A percentile compares a stretch with the other conserved stretches of the same genome.
These are phyloP conservation scores for Galeruca laticollis DNA, from an alignment of 2,888 invertebrate species.

Conservation along the genomic window DNA sequence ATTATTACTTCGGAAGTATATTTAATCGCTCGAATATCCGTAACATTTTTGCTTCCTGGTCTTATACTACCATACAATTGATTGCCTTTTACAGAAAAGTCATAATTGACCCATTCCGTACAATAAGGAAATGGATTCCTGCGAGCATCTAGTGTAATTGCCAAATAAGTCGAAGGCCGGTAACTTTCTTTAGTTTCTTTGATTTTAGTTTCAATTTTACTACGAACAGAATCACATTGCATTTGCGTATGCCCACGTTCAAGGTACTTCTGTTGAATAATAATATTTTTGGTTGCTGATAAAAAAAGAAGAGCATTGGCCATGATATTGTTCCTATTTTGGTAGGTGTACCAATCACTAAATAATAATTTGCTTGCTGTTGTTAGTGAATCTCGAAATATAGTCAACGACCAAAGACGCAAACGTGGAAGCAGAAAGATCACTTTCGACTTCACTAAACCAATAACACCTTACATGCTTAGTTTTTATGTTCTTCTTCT, in stretches of 20 bases:
- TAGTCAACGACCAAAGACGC: constrained; percentile 17
- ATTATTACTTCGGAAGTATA: too few species aligned
- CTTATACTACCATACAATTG: not conserved
- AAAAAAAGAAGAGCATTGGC: not conserved
- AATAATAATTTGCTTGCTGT: constrained; percentile 21
- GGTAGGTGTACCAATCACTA: not conserved
- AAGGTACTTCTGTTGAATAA: too few species aligned
- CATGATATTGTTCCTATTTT: not conserved
- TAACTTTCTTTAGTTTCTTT: constrained; percentile 16
- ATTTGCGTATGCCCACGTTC: too few species aligned
- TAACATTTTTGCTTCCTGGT: too few species aligned
- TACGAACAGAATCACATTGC: too few species aligned
- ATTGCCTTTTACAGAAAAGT: not conserved
- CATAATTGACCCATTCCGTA: constrained; percentile 14
- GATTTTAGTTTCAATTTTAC: constrained; percentile 11
- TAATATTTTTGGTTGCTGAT: too few species aligned
- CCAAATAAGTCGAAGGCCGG: constrained; percentile 1
- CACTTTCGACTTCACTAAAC: constrained; percentile 13
- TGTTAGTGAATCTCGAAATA: constrained; percentile 15
- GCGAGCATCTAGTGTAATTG: constrained; percentile 5
- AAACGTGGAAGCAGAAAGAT: constrained; percentile 16
- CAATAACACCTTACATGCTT: too few species aligned
- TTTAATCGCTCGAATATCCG: too few species aligned
- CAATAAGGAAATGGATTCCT: constrained; percentile 8
- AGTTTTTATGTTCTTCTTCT: too few species aligned